phyloP scores from a whole-genome alignment of 2,113 vertebrate species.

The Notothenia rossii region DNA sequence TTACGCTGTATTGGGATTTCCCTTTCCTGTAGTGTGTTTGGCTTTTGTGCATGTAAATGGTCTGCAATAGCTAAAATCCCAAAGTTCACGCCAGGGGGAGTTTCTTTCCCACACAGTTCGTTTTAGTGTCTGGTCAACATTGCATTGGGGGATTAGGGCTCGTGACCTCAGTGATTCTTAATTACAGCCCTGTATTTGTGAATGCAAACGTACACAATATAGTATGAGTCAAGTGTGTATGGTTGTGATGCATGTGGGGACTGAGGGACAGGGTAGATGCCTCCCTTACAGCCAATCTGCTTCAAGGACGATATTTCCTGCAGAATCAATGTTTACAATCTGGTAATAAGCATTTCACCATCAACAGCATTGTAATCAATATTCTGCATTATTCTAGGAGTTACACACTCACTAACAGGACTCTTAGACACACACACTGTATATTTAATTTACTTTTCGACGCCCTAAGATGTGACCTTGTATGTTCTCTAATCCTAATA shows the following conservation, averaged over 20 bases:
- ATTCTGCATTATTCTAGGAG: slow-evolving; percentile 25
- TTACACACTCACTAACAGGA: neutral
- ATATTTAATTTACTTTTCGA: slow-evolving; percentile 11
- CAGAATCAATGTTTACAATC: slow-evolving; percentile 62
- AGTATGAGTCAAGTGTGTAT: no score
- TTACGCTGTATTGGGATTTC: no score
- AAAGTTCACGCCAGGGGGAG: no score
- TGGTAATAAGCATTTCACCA: slow-evolving; percentile 56
- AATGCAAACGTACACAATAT: no score
- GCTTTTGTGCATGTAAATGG: no score
- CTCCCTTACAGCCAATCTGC: slow-evolving; percentile 12
- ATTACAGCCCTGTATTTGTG: neutral
- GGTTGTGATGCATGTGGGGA: neutral
- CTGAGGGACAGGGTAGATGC: neutral
- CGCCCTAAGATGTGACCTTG: slow-evolving; percentile 33
- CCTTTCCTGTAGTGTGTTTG: no score
- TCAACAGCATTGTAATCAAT: slow-evolving; percentile 55
- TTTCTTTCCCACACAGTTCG: no score
- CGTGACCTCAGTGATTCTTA: neutral
- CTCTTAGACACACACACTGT: neutral
- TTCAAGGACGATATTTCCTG: slow-evolving; percentile 52
- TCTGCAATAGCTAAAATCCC: no score
- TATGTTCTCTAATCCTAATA: slow-evolving; percentile 35
- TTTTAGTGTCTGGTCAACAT: neutral
- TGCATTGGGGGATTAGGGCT: neutral